A percentile compares a stretch with the other conserved stretches of the same genome.
These are phyloP conservation scores for Autographa pulchrina DNA, from an alignment of 2,888 invertebrate species.

Conservation along the genomic window DNA sequence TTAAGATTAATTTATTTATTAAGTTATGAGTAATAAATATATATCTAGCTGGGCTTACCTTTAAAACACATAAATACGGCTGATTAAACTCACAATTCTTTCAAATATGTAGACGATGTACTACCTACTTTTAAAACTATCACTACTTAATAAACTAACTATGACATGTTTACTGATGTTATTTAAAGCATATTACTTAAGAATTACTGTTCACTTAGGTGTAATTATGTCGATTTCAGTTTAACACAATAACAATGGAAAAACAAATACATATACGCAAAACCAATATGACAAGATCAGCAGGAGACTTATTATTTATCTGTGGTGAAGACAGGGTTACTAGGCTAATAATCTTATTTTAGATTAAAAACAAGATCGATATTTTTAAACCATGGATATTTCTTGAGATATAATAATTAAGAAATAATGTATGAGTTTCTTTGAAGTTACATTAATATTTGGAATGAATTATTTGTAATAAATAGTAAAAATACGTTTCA, in stretches of 20 bases:
- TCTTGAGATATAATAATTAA: no score
- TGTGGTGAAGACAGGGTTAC: slow-evolving; percentile 45
- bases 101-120: slow-evolving; percentile 34
- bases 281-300: slow-evolving; percentile 19
- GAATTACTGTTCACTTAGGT: not conserved
- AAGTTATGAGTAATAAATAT: not conserved
- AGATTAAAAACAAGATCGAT: no score
- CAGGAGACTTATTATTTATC: slow-evolving; percentile 13
- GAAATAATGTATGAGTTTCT: no score
- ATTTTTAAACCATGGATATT: no score
- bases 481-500: no score
- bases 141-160: not conserved
- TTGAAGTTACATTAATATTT: no score
- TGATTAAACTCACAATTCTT: slow-evolving; percentile 6
- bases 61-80: slow-evolving; percentile 12
- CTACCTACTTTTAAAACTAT: slow-evolving; percentile 39
- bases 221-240: slow-evolving; percentile 12
- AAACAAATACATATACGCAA: slow-evolving; percentile 40
- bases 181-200: slow-evolving; percentile 2
- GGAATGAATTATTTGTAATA: no score
- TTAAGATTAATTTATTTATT: not conserved
- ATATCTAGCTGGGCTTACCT: slow-evolving; percentile 17
- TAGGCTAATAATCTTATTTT: slow-evolving; percentile 6
- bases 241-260: slow-evolving; percentile 25
- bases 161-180: not conserved